These are phyloP conservation scores for Chloromyia formosa DNA, from an alignment of 2,888 invertebrate genomes.

Conservation along the genomic window DNA sequence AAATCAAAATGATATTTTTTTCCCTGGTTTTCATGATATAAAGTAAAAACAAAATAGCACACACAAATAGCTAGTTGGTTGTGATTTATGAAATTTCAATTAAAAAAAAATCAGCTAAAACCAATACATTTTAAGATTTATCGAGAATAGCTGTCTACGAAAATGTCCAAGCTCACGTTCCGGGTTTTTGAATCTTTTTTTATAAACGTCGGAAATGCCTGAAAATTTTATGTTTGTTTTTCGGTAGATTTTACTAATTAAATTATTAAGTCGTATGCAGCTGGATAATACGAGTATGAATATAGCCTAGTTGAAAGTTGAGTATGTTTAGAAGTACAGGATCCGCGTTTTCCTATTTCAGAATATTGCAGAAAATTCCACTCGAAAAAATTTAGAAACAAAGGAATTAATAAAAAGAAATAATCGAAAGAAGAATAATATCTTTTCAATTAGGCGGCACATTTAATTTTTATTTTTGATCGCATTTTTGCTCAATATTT, in stretches of 20 bases:
- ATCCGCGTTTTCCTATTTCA: background rate
- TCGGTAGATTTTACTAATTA: background rate
- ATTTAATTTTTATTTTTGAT: constrained; percentile 1
- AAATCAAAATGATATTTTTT: constrained; percentile 2
- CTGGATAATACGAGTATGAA: no score
- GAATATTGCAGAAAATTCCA: background rate
- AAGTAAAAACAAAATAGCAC: background rate
- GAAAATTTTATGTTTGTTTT: constrained; percentile 11
- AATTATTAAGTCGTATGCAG: no score
- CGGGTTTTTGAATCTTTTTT: no score
- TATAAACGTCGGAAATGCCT: constrained; percentile 6
- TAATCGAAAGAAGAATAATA: background rate
- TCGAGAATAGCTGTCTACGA: no score
- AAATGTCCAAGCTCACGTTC: no score
- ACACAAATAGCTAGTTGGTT: no score
- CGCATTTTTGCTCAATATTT: no score
- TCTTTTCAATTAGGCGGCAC: constrained; percentile 7
- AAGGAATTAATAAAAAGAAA: background rate
- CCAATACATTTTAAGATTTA: no score
- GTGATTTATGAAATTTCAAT: no score
- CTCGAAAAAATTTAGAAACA: background rate
- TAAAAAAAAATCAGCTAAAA: no score
- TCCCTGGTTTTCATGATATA: no score
- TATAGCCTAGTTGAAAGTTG: no score
- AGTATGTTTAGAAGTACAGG: background rate